Conservation (phyloP, 2,113 vertebrate genomes). For the Hymenochirus boettgeri region DNA sequence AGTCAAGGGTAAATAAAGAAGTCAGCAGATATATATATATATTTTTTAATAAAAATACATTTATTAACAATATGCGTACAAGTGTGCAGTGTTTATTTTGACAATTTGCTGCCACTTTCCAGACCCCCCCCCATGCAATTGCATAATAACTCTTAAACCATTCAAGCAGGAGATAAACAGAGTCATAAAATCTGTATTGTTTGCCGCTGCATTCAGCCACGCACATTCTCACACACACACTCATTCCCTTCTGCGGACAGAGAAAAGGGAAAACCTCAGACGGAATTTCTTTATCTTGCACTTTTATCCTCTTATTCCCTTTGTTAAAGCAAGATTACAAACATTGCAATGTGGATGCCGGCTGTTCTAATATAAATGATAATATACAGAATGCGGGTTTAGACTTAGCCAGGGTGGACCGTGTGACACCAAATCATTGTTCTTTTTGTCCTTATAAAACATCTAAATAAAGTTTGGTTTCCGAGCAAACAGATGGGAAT, state of each 20-base stretch:
- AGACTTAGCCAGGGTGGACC: too few species aligned
- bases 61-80: slow-evolving; percentile 10
- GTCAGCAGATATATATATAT: neutral
- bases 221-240: slow-evolving; percentile 15
- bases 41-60: neutral
- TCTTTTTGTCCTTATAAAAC: too few species aligned
- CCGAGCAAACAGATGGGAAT: too few species aligned
- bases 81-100: slow-evolving; percentile 9
- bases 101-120: slow-evolving; percentile 1
- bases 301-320: neutral
- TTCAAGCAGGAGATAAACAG: slow-evolving; percentile 23
- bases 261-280: neutral
- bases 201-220: slow-evolving; percentile 29
- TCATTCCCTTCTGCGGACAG: neutral
- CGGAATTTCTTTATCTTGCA: neutral
- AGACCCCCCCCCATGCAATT: slow-evolving; percentile 26
- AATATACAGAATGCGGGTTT: too few species aligned
- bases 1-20: too few species aligned
- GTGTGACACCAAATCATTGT: too few species aligned
- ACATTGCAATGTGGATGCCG: slow-evolving; percentile 6
- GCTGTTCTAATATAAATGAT: neutral
- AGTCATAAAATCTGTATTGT: slow-evolving; percentile 38
- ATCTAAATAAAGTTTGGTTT: too few species aligned
- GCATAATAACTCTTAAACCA: slow-evolving; percentile 36
- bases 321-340: neutral